These are phyloP conservation scores for Plebejus argus DNA, from an alignment of 2,888 invertebrate species.

Conservation along the genomic window DNA sequence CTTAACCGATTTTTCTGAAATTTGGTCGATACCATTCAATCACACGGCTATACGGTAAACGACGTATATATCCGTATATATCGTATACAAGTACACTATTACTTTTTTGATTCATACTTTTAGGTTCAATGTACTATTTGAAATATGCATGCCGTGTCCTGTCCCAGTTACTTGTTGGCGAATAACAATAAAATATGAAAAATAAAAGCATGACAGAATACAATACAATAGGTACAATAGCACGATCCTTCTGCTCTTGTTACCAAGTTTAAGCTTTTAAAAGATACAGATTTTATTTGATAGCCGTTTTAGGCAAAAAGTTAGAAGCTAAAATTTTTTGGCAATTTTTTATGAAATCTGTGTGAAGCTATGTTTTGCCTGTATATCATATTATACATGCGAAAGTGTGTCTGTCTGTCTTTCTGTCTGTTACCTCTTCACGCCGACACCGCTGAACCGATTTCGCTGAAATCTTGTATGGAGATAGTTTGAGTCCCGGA, in stretches of 20 bases:
- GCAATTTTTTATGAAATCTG: too few relatives aligned
- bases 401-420: too few relatives aligned
- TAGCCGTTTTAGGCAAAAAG: background rate
- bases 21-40: too few relatives aligned
- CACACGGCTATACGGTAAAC: too few relatives aligned
- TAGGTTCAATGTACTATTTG: background rate
- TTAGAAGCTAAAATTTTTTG: too few relatives aligned
- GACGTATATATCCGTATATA: too few relatives aligned
- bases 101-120: background rate
- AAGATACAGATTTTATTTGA: background rate
- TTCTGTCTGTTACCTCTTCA: too few relatives aligned
- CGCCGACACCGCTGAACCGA: too few relatives aligned
- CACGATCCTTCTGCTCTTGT: background rate
- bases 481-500: too few relatives aligned
- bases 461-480: too few relatives aligned
- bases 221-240: background rate
- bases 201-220: background rate
- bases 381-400: background rate
- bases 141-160: background rate
- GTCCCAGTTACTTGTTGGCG: background rate
- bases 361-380: background rate
- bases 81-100: too few relatives aligned
- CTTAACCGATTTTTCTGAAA: too few relatives aligned
- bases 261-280: background rate
- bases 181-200: conserved; percentile 7